Base-by-base conservation (phyloP, 2,113 vertebrate genomes). In the Megaleporinus macrocephalus region DNA sequence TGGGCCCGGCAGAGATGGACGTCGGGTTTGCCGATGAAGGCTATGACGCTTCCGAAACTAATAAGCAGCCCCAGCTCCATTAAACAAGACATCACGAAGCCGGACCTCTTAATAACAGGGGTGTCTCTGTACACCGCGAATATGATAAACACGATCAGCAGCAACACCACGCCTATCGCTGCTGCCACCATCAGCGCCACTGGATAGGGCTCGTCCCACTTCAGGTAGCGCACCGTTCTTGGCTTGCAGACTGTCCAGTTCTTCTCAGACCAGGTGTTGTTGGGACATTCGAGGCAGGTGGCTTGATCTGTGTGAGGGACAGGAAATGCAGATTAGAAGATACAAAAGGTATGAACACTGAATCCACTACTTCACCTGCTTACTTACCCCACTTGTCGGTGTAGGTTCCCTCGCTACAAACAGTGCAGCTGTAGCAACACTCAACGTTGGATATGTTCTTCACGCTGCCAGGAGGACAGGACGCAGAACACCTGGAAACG, bases 1-100 rank as follows among this genome's bases (percentile, higher is more conserved):
- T 88, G 91, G n/a, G 90, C 83, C 41, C 41, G 63, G 82, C 93
- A 94, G 6, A 88, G 76, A 73, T 88, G 78, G 7, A 84, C 1
- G 5, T 1, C 84, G 14, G 92, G 92, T 63, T 79, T 73, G 15
- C 85, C 91, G 47, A 93, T 89, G 44, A 92, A 94, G 27, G 89
- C 88, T 14, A 90, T 57, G 4, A 90, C 86, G 16, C 90, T 92
- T 9, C 72, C 47, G 0, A 92, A 90, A 77, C 92, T 90, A n/a
- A 88, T 70, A 0, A 83, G 76, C 27, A 94, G 82, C 24, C 92
- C 91, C 20, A 55, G 59, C 30, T 88, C 79, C 87, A 94, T 87
- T 33, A 92, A 63, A 59, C 87, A 90, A 26, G 86, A 90, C 80
- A 93, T 68, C 4, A 57, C 79, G 9, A 88, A 84, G 13, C 91